Evolutionary conservation across 92 coral and sea anemone genomes (phyloP).

Genomic region (Metridium senile): DNA sequence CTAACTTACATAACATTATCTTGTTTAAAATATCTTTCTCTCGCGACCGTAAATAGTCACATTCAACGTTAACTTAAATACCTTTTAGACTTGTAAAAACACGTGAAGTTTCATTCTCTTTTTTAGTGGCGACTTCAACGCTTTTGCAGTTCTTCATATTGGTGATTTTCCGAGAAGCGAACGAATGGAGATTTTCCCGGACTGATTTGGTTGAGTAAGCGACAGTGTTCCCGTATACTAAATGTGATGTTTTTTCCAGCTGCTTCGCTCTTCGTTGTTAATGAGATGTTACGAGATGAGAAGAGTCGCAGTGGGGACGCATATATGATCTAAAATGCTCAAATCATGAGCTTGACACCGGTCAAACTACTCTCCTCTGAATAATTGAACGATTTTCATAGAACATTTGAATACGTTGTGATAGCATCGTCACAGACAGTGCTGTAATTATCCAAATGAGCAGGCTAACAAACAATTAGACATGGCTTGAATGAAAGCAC

Average conservation of each 20-base stretch:
- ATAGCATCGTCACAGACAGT: constrained; percentile 24
- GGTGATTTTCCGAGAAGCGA: not conserved
- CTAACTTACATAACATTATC: not conserved
- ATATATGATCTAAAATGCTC: constrained; percentile 17
- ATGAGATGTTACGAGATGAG: constrained; percentile 10
- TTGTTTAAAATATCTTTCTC: not conserved
- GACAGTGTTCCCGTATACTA: not conserved
- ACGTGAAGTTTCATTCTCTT: not conserved
- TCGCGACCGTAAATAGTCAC: not conserved
- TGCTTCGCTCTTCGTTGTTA: constrained; percentile 5
- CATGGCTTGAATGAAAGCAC: constrained; percentile 20
- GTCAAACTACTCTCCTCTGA: constrained; percentile 17
- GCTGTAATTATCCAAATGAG: constrained; percentile 36
- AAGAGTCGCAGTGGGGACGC: constrained; percentile 1
- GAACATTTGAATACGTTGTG: constrained; percentile 29
- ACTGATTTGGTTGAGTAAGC: not conserved
- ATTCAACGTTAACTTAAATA: not conserved
- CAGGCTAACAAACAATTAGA: constrained; percentile 38
- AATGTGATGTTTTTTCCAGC: not conserved
- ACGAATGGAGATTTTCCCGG: not conserved
- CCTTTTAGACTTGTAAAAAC: not conserved
- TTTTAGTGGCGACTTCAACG: not conserved
- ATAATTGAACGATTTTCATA: constrained; percentile 14
- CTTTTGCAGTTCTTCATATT: not conserved
- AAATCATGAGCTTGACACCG: constrained; percentile 14